Conservation (phyloP, 2,797 vertebrate species). For the Catharus ustulatus region DNA sequence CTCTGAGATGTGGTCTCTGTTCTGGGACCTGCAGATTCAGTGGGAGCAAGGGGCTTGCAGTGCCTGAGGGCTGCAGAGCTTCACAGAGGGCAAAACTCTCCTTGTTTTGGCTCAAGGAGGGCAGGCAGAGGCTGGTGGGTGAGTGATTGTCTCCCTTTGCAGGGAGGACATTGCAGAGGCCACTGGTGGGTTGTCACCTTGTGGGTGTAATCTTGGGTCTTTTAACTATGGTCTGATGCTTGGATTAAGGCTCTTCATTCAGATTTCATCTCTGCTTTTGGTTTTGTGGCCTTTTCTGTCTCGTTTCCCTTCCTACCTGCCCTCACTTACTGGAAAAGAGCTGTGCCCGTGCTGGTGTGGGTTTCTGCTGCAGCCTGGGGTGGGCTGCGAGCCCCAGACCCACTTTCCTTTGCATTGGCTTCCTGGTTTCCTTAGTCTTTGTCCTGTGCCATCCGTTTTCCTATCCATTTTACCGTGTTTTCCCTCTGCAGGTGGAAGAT, state of each 20-base stretch:
- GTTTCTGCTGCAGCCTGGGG: neutral
- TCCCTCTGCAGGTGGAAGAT: slow-evolving; percentile 20
- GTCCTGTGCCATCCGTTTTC: neutral
- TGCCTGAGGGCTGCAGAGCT: neutral
- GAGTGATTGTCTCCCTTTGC: neutral
- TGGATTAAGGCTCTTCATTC: neutral
- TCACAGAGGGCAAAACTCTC: accelerated
- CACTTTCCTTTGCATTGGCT: neutral
- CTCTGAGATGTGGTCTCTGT: neutral
- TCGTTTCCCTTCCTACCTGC: neutral
- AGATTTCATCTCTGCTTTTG: neutral
- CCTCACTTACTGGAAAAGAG: neutral
- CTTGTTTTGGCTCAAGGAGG: neutral
- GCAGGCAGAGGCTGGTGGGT: neutral
- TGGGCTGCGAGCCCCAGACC: neutral
- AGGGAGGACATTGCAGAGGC: neutral
- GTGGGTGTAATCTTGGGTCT: neutral
- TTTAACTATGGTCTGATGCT: neutral
- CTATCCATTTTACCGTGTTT: accelerated
- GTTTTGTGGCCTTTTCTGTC: neutral
- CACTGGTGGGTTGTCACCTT: neutral
- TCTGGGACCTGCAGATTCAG: neutral
- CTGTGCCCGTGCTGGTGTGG: accelerated
- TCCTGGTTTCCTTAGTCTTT: neutral
- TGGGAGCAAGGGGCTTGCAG: neutral